phyloP scores from a whole-genome alignment of 2,888 invertebrate species.

The Germaria angustata region DNA sequence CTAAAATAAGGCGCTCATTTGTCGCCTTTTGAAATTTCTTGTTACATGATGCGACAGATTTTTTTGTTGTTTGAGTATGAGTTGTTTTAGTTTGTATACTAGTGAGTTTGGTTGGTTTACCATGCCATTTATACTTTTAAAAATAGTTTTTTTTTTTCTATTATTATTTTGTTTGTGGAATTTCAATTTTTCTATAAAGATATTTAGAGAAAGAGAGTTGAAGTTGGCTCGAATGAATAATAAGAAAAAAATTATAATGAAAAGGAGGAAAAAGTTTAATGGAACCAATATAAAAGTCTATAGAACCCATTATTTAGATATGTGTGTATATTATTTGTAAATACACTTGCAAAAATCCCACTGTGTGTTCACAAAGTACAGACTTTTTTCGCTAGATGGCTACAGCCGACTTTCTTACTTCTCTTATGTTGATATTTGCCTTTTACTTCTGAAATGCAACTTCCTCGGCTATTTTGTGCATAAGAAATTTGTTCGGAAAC shows the following conservation, averaged over 20 bases:
- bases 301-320: slow-evolving; percentile 42
- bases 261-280: slow-evolving; percentile 71
- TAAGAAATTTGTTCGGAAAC: too few species aligned
- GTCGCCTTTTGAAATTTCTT: slow-evolving; percentile 70
- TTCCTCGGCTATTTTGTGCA: too few species aligned
- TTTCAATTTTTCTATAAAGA: slow-evolving; percentile 55
- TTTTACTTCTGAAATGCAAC: too few species aligned
- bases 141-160: slow-evolving; percentile 17
- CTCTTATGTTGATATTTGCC: too few species aligned
- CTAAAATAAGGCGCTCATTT: slow-evolving; percentile 68
- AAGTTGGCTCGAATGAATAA: slow-evolving; percentile 36
- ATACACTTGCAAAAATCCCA: slow-evolving; percentile 16
- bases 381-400: too few species aligned
- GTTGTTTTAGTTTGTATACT: not conserved
- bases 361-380: not conserved
- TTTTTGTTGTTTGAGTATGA: slow-evolving; percentile 23
- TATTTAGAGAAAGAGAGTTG: slow-evolving; percentile 36
- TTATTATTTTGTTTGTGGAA: slow-evolving; percentile 42
- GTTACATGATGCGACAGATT: slow-evolving; percentile 60
- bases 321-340: slow-evolving; percentile 4
- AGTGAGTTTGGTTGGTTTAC: slow-evolving; percentile 8
- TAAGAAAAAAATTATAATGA: slow-evolving; percentile 48
- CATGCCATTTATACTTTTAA: slow-evolving; percentile 26
- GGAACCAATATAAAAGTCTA: slow-evolving; percentile 70
- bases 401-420: too few species aligned